phyloP scores from a whole-genome alignment of 2,888 invertebrate genomes.

The Nipponacmea schrenckii region DNA sequence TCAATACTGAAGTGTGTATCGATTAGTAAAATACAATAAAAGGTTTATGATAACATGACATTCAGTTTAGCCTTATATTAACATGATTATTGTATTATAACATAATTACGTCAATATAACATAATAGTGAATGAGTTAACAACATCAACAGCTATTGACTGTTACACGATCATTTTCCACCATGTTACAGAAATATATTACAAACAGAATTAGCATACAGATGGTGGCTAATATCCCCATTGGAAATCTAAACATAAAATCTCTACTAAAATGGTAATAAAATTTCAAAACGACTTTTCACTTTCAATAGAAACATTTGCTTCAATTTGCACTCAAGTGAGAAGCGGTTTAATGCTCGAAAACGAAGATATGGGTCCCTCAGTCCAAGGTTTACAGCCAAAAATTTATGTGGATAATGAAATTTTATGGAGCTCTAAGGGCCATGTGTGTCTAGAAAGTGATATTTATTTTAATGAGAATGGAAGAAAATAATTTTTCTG shows the following conservation, averaged over 20 bases:
- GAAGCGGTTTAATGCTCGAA: background rate
- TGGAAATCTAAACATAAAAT: constrained; percentile 6
- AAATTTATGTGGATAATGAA: constrained; percentile 26
- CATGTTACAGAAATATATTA: background rate
- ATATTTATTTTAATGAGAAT: constrained; percentile 4
- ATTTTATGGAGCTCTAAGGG: constrained; percentile 19
- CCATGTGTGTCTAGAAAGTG: constrained; percentile 8
- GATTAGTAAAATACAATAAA: no score
- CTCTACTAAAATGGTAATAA: constrained; percentile 7
- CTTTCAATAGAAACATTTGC: background rate
- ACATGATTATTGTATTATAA: no score
- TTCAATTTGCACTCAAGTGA: background rate
- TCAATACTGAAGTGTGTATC: no score
- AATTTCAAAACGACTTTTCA: constrained; percentile 7
- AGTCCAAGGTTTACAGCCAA: constrained; percentile 13
- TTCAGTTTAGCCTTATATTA: no score
- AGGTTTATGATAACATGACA: no score
- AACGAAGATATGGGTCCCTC: constrained; percentile 3
- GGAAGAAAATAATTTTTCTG: background rate
- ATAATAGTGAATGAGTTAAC: no score
- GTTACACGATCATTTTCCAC: no score
- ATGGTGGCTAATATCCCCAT: background rate
- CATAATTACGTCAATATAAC: no score
- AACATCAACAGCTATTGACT: no score
- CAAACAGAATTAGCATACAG: constrained; percentile 5